Conservation (phyloP, 2,113 vertebrate species). For the Sceloporus undulatus region DNA sequence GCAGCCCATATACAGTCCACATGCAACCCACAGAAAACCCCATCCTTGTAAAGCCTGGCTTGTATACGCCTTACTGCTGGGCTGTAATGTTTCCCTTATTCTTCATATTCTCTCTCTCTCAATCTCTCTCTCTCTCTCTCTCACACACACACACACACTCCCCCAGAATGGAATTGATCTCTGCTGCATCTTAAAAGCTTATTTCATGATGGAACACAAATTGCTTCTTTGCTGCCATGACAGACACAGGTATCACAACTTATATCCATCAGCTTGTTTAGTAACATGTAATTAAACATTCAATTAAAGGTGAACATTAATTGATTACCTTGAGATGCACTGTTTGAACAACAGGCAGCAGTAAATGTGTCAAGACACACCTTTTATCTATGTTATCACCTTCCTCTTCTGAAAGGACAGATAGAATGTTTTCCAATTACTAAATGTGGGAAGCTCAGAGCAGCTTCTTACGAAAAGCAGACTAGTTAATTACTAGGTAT, state of each 20-base stretch:
- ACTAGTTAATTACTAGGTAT: background rate
- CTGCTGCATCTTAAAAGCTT: conserved; percentile 11
- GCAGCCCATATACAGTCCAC: too few species aligned
- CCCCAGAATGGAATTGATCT: conserved; percentile 1
- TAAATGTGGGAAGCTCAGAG: background rate
- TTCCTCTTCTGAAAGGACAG: background rate
- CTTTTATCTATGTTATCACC: conserved; percentile 31
- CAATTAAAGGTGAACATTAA: conserved; percentile 58
- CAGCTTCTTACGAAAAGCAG: background rate
- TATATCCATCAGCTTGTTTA: conserved; percentile 12
- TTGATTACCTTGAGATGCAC: conserved; percentile 49
- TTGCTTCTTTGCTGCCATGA: conserved; percentile 11
- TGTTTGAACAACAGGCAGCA: conserved; percentile 33
- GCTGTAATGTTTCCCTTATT: background rate
- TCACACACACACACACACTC: too few species aligned
- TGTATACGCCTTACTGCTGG: background rate
- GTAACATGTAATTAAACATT: conserved; percentile 36
- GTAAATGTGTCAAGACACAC: conserved; percentile 26
- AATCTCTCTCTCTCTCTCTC: background rate
- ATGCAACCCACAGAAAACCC: too few species aligned
- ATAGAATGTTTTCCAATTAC: background rate
- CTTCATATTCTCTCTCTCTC: too few species aligned
- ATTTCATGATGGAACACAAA: conserved; percentile 4
- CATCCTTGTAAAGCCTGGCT: too few species aligned
- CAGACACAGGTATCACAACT: conserved; percentile 17